A percentile compares a stretch with the other conserved stretches of the same genome.
These are phyloP conservation scores for Porites divaricata DNA, from an alignment of 92 coral and sea anemone genomes.

Conservation along the genomic window DNA sequence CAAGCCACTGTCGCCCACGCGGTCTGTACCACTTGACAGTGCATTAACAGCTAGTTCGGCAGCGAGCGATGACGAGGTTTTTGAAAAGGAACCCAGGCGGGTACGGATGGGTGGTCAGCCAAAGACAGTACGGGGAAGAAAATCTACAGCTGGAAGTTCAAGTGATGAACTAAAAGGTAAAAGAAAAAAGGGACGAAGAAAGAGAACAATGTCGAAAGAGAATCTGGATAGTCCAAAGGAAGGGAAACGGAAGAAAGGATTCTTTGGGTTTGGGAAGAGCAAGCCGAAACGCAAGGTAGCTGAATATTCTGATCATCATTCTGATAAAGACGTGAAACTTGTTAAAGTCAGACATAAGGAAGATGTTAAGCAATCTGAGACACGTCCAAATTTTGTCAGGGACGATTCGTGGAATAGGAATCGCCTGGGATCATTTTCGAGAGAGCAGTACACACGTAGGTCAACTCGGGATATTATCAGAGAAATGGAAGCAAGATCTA, in stretches of 20 bases:
- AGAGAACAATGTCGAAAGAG: conserved; percentile 6
- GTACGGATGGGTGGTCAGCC: neutral
- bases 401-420: conserved; percentile 12
- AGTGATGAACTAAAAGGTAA: conserved; percentile 24
- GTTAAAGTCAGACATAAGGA: conserved; percentile 2
- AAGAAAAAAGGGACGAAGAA: conserved; percentile 17
- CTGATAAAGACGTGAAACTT: conserved; percentile 30
- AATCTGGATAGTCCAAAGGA: neutral
- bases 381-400: neutral
- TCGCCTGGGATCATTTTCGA: conserved; percentile 38
- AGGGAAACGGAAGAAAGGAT: conserved; percentile 21
- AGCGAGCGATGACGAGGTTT: conserved; percentile 38
- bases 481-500: conserved; percentile 70
- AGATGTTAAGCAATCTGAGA: neutral
- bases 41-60: conserved; percentile 9
- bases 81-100: conserved; percentile 6
- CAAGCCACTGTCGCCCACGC: conserved; percentile 20
- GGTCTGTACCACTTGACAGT: conserved; percentile 22
- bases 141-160: conserved; percentile 21
- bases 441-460: conserved; percentile 52
- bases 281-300: conserved; percentile 6
- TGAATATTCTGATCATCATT: conserved; percentile 26
- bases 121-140: neutral
- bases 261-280: conserved; percentile 35
- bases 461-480: conserved; percentile 71